Evolutionary conservation across 2,888 invertebrate species (phyloP), one percentile per base, ranked within the genome.

Genomic region (Corbicula japonica): DNA sequence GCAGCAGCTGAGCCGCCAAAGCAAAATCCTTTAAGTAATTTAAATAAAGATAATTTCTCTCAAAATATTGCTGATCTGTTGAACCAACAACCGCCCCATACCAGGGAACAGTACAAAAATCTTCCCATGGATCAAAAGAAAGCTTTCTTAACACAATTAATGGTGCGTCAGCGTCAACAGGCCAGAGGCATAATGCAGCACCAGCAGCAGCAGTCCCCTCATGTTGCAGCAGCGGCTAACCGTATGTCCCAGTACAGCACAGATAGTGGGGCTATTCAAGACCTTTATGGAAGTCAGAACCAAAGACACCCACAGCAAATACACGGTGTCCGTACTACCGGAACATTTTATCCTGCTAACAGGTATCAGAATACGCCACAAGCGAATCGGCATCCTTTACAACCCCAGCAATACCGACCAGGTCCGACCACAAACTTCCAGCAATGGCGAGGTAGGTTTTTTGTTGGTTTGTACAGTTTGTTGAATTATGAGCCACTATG

Each of bases 11-110:
- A 52, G 21, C 32, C 50, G 34, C 30, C 74, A 35, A 41, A 52
- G 21, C 21, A n/a, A 6, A 28, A 34, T 35, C 62, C 65, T 4
- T 54, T 62, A 21, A 26, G 21, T 12, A 80, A 71, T 28, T 54
- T 76, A 4, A 70, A 68, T 0, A 65, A 62, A 34, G 78, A 82
- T 50, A 78, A 76, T 35, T 76, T 81, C 23, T 69, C 76, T 0
- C 74, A 74, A 35, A 60, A 60, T 18, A 75, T 84, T 8, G 73
- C 75, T 1, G 82, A 82, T 6, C 54, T 80, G 18, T 21, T 84
- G 8, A 80, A 77, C 58, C 66, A 70, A 32, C 73, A 82, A 28
- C 82, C 82, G 23, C 52, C 56, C 2, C 48, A 62, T 23, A 61
- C 76, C 3, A 52, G 73, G 56, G 83, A 83, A 34, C 68, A 71